These are phyloP conservation scores for Lepidurus arcticus DNA, from an alignment of 1,140 invertebrate genomes.

Conservation along the genomic window DNA sequence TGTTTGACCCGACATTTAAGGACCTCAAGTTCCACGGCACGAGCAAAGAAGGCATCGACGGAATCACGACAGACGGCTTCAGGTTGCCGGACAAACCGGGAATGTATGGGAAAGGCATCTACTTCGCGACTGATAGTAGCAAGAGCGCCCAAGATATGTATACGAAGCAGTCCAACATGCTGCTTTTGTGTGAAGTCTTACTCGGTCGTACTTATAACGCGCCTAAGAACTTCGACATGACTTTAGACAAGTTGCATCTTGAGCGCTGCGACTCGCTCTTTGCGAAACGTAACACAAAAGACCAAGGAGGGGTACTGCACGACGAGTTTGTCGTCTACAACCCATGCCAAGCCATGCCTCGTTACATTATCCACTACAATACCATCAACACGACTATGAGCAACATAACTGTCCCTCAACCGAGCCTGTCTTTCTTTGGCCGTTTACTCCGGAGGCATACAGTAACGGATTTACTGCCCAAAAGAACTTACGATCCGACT, in stretches of 20 bases:
- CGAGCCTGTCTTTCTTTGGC: not conserved
- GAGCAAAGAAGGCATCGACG: constrained; percentile 28
- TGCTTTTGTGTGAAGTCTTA: constrained; percentile 32
- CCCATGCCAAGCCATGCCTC: constrained; percentile 20
- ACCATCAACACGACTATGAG: not conserved
- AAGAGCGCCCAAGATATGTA: constrained; percentile 33
- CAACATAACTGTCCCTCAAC: not conserved
- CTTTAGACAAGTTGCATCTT: constrained; percentile 14
- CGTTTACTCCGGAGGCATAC: not conserved
- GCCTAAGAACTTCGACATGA: not conserved
- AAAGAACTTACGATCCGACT: not conserved
- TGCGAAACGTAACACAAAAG: no score
- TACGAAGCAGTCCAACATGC: constrained; percentile 32
- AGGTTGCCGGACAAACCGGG: constrained; percentile 16
- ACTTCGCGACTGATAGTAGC: constrained; percentile 33
- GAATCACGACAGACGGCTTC: constrained; percentile 30
- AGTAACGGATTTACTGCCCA: not conserved
- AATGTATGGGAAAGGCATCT: constrained; percentile 32
- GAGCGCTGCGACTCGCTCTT: constrained; percentile 26
- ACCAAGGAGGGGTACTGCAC: constrained; percentile 28
- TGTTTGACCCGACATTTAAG: constrained; percentile 26
- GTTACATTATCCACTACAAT: constrained; percentile 28
- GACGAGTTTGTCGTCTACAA: constrained; percentile 33
- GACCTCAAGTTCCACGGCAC: constrained; percentile 31
- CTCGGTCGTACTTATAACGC: constrained; percentile 21